A percentile compares a stretch with the other conserved stretches of the same genome.
phyloP scores from a whole-genome alignment of 2,888 invertebrate species.

The Clitarchus hookeri region DNA sequence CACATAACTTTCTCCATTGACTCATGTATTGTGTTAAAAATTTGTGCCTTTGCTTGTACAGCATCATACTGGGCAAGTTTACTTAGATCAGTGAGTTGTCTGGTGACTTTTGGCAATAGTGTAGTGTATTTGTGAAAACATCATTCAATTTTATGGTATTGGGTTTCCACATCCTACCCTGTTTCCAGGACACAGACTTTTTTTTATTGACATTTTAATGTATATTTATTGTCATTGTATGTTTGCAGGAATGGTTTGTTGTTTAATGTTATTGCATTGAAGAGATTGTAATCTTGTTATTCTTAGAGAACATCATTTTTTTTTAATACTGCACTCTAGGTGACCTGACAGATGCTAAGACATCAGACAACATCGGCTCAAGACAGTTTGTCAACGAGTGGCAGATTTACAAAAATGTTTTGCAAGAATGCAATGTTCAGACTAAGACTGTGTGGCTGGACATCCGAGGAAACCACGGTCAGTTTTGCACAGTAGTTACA shows the following conservation, averaged over 20 bases:
- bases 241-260: neutral
- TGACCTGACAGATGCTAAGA: constrained; percentile 88
- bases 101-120: too few species aligned
- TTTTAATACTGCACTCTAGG: constrained; percentile 52
- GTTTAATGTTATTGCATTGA: neutral
- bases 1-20: too few species aligned
- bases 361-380: constrained; percentile 77
- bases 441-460: constrained; percentile 82
- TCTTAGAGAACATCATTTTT: neutral
- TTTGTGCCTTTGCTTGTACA: too few species aligned
- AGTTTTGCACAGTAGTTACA: neutral
- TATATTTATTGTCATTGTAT: neutral
- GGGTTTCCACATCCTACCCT: too few species aligned
- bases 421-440: constrained; percentile 68
- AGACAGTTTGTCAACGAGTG: constrained; percentile 82
- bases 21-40: too few species aligned
- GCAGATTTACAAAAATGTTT: constrained; percentile 73
- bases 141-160: too few species aligned
- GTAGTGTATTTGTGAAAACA: too few species aligned
- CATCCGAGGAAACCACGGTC: constrained; percentile 90
- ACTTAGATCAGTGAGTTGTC: too few species aligned
- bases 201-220: too few species aligned
- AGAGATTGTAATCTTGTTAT: neutral
- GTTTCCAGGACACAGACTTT: too few species aligned
- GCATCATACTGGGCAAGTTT: too few species aligned